A percentile compares a stretch with the other conserved stretches of the same genome.
Conservation (phyloP, 2,888 invertebrate species). For the Eupeodes luniger region DNA sequence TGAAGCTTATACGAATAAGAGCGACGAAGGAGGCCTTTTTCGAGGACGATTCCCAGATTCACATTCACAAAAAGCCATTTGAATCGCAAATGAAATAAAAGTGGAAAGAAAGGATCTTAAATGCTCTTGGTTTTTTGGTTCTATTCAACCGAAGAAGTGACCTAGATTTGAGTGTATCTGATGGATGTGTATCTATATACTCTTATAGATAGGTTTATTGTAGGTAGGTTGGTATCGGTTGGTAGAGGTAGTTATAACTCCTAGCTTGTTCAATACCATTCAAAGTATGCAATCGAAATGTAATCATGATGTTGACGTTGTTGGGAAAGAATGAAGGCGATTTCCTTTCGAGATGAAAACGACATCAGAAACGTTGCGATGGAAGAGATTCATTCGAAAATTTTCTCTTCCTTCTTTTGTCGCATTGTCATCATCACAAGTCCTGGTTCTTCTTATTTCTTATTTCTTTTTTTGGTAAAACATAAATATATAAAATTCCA, state of each 20-base stretch:
- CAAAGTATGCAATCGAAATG: slow-evolving; percentile 54
- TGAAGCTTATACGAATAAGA: not conserved
- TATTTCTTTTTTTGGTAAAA: not conserved
- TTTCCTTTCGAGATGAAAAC: slow-evolving; percentile 24
- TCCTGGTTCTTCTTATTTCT: not conserved
- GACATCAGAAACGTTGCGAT: too few species aligned
- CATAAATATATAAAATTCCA: slow-evolving; percentile 21
- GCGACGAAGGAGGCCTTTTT: slow-evolving; percentile 24
- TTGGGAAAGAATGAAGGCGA: not conserved
- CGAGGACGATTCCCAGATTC: not conserved
- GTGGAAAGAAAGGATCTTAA: slow-evolving; percentile 13
- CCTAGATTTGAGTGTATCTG: slow-evolving; percentile 39
- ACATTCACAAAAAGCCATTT: slow-evolving; percentile 25
- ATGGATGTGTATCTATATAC: too few species aligned
- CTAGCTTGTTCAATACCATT: slow-evolving; percentile 8
- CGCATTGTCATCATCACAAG: slow-evolving; percentile 1
- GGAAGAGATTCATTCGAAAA: not conserved
- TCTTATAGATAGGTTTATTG: too few species aligned
- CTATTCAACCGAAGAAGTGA: slow-evolving; percentile 37
- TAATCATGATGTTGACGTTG: slow-evolving; percentile 40
- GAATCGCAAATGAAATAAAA: slow-evolving; percentile 53
- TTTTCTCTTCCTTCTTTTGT: not conserved
- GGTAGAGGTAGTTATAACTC: not conserved
- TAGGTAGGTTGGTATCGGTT: not conserved
- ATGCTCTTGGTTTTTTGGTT: slow-evolving; percentile 3